phyloP scores from a whole-genome alignment of 1,140 invertebrate species.

The Diachasmimorpha longicaudata region DNA sequence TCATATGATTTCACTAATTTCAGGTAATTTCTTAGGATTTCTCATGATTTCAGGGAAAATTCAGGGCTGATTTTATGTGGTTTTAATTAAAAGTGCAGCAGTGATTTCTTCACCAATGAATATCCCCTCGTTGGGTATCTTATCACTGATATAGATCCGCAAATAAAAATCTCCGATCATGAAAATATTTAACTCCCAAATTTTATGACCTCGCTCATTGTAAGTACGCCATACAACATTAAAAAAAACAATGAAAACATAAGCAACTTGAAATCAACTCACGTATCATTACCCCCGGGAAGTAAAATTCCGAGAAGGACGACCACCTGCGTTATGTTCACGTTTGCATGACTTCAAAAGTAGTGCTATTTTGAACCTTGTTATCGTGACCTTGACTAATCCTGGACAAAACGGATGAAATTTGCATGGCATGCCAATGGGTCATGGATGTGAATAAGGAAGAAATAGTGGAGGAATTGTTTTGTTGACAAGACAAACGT shows the following conservation, averaged over 20 bases:
- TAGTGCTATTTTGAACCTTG: background rate
- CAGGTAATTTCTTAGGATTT: no score
- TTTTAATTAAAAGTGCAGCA: no score
- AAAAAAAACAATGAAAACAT: constrained; percentile 9
- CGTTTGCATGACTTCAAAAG: background rate
- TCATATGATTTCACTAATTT: no score
- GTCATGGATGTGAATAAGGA: background rate
- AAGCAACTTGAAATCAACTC: constrained; percentile 17
- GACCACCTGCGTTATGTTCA: background rate
- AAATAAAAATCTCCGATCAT: no score
- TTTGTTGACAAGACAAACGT: background rate
- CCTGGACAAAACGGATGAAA: background rate
- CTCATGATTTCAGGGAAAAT: no score
- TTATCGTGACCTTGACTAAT: background rate
- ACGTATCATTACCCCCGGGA: constrained; percentile 10
- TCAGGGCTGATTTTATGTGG: no score
- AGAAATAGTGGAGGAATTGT: background rate
- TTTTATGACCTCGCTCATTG: background rate
- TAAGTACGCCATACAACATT: background rate
- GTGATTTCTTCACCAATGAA: no score
- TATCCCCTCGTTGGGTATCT: no score
- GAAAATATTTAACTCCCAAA: background rate
- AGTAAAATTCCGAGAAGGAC: background rate
- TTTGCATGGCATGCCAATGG: background rate
- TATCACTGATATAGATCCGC: no score